phyloP scores from a whole-genome alignment of 1,140 invertebrate genomes.

The Fopius arisanus region DNA sequence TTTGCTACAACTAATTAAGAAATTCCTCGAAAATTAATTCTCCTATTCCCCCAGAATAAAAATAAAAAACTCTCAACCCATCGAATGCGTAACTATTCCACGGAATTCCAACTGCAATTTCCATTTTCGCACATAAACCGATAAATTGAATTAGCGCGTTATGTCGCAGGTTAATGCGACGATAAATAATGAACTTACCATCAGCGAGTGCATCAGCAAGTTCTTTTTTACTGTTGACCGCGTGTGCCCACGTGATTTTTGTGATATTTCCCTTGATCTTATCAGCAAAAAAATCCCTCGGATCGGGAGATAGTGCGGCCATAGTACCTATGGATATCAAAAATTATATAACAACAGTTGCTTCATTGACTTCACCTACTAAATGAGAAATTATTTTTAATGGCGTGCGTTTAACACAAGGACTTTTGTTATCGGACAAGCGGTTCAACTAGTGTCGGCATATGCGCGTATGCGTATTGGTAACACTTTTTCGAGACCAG shows the following conservation, averaged over 20 bases:
- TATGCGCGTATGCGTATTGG: not conserved
- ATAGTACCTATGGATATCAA: slow-evolving; percentile 28
- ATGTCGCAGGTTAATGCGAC: not conserved
- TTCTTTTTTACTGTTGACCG: slow-evolving; percentile 74
- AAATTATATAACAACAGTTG: not conserved
- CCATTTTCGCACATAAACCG: too few species aligned
- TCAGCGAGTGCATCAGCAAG: slow-evolving; percentile 69
- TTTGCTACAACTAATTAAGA: too few species aligned
- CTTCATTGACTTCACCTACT: not conserved
- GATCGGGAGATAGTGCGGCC: slow-evolving; percentile 31
- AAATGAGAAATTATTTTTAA: not conserved
- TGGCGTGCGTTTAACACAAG: not conserved
- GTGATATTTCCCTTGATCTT: slow-evolving; percentile 70
- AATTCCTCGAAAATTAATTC: too few species aligned
- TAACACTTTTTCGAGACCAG: not conserved
- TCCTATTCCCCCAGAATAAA: too few species aligned
- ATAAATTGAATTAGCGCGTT: not conserved
- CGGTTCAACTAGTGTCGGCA: not conserved
- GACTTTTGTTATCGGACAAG: not conserved
- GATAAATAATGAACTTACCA: slow-evolving; percentile 50
- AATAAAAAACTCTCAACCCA: too few species aligned
- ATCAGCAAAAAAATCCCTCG: slow-evolving; percentile 56
- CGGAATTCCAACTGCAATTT: too few species aligned
- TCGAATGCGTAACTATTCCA: too few species aligned
- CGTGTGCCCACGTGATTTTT: slow-evolving; percentile 83